Evolutionary conservation across 1,140 invertebrate species (phyloP).

Genomic region (Galleria mellonella): DNA sequence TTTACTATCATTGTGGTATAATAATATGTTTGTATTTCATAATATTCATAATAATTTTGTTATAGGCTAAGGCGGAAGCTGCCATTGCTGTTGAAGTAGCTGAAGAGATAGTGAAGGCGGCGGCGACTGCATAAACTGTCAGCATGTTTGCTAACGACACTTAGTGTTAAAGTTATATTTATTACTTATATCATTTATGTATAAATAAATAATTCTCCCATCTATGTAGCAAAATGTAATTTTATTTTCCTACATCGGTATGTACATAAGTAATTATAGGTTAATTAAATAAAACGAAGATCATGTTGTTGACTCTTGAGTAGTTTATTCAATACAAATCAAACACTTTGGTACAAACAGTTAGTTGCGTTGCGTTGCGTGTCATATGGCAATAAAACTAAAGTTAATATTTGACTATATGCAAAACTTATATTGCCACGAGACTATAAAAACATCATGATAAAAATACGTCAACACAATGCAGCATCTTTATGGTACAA

Average conservation of each 20-base stretch:
- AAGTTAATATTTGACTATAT: neutral
- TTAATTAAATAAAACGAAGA: constrained; percentile 43
- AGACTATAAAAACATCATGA: constrained; percentile 17
- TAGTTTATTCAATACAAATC: constrained; percentile 72
- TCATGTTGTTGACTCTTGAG: constrained; percentile 60
- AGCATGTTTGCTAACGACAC: constrained; percentile 8
- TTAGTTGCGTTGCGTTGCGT: constrained; percentile 54
- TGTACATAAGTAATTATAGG: neutral
- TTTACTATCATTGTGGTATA: no score
- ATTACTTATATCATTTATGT: constrained; percentile 40
- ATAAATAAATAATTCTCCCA: constrained; percentile 31
- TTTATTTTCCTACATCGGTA: neutral
- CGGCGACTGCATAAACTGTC: constrained; percentile 75
- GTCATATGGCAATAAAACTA: constrained; percentile 24
- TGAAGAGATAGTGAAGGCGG: constrained; percentile 93
- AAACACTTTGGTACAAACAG: constrained; percentile 75
- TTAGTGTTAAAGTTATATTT: constrained; percentile 30
- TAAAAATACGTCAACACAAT: no score
- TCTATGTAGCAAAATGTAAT: constrained; percentile 17
- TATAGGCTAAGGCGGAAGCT: constrained; percentile 91
- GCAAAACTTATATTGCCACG: constrained; percentile 12
- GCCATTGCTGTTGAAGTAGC: constrained; percentile 96
- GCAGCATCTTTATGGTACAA: constrained; percentile 4
- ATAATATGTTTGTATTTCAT: no score
- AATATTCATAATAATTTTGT: constrained; percentile 19